Percentiles rank a stretch among this genome's conserved stretches.
phyloP scores from a whole-genome alignment of 2,888 invertebrate genomes.

The Rapana venosa region DNA sequence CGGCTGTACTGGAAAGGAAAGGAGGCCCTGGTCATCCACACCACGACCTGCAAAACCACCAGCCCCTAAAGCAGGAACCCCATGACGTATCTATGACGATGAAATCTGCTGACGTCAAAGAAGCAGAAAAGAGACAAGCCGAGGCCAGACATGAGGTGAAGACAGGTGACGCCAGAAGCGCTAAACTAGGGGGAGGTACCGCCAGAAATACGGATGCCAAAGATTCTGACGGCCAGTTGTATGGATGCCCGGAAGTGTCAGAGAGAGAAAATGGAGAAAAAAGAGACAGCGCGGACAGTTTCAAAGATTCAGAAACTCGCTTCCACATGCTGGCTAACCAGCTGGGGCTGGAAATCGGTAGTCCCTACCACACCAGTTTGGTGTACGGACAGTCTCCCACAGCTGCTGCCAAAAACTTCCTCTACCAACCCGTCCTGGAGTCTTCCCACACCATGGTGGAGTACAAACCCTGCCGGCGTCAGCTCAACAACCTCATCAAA shows the following conservation, averaged over 20 bases:
- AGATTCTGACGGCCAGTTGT: neutral
- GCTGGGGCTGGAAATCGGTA: constrained; percentile 42
- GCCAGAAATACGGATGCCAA: neutral
- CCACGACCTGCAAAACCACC: constrained; percentile 3
- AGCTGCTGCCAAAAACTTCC: constrained; percentile 49
- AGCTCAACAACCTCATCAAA: constrained; percentile 65
- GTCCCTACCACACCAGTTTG: constrained; percentile 40
- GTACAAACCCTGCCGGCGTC: constrained; percentile 63
- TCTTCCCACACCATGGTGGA: constrained; percentile 66
- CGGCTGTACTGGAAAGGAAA: neutral
- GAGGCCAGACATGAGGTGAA: neutral
- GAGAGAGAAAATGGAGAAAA: neutral
- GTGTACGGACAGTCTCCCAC: constrained; percentile 16
- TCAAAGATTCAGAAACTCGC: constrained; percentile 35
- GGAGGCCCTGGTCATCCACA: constrained; percentile 25
- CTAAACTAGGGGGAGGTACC: neutral
- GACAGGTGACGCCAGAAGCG: neutral
- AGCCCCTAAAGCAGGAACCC: neutral
- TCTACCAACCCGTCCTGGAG: constrained; percentile 69
- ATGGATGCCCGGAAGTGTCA: neutral
- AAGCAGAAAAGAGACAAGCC: neutral
- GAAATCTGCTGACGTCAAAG: neutral
- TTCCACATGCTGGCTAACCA: constrained; percentile 43
- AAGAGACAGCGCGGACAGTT: neutral
- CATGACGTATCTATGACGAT: neutral